Conservation (phyloP, 2,888 invertebrate genomes). For the Diploptera punctata region DNA sequence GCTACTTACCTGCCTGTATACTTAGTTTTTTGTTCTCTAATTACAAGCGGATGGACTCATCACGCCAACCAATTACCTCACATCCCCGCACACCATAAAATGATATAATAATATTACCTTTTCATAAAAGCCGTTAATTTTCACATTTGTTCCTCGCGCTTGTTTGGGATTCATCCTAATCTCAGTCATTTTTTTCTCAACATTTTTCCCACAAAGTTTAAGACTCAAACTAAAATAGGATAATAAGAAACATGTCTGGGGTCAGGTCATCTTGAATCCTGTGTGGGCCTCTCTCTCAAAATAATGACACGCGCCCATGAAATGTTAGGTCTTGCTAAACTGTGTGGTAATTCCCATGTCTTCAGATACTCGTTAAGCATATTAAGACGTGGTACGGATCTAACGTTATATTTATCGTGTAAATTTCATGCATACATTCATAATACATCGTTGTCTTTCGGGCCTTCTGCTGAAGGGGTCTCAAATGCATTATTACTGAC, state of each 20-base stretch:
- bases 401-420: background rate
- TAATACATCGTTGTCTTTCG: background rate
- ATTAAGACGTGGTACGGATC: constrained; percentile 5
- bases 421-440: background rate
- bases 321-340: constrained; percentile 6
- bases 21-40: too few relatives aligned
- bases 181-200: background rate
- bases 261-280: background rate
- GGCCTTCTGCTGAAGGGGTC: background rate
- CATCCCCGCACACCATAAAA: background rate
- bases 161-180: background rate
- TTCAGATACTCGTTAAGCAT: constrained; percentile 23
- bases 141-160: background rate
- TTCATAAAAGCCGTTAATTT: background rate
- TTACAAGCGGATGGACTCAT: too few relatives aligned
- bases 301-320: background rate
- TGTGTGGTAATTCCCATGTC: constrained; percentile 7
- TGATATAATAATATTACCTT: background rate
- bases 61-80: too few relatives aligned
- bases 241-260: background rate
- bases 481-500: background rate
- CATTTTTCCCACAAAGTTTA: background rate
- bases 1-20: too few relatives aligned
- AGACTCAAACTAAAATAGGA: background rate
- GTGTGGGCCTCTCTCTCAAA: too few relatives aligned